These are phyloP conservation scores for Urophycis tenuis DNA, from an alignment of 2,797 vertebrate genomes.

Conservation along the genomic window DNA sequence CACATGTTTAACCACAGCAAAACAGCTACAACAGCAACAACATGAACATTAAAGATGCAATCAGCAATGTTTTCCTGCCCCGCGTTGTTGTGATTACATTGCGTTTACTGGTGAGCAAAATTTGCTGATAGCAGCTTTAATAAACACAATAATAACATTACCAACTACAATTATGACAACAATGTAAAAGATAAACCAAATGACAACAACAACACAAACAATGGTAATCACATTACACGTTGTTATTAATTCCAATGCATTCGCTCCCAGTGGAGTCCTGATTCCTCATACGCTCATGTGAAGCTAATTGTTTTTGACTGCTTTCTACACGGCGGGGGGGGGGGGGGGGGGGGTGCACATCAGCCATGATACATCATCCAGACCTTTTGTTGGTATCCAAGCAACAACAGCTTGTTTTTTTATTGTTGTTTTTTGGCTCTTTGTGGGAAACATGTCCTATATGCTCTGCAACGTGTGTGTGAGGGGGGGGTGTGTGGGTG, in stretches of 20 bases:
- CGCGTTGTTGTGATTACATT: not conserved
- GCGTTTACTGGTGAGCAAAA: not conserved
- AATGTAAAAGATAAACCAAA: not conserved
- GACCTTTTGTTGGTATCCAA: slow-evolving; percentile 34
- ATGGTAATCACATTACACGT: not conserved
- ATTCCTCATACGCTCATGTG: not conserved
- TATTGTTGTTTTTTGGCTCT: not conserved
- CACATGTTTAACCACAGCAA: too few species aligned
- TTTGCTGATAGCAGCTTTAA: not conserved
- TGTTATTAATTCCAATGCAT: not conserved
- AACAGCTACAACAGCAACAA: not conserved
- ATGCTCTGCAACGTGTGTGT: not conserved
- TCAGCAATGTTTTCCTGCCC: not conserved
- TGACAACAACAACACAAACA: not conserved
- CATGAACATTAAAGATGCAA: not conserved
- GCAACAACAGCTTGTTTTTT: slow-evolving; percentile 31
- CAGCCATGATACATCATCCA: slow-evolving; percentile 10
- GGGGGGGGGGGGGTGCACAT: not conserved
- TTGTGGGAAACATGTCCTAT: slow-evolving; percentile 22
- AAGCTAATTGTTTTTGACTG: slow-evolving; percentile 18
- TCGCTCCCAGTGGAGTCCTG: not conserved
- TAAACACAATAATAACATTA: not conserved
- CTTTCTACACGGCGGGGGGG: not conserved
- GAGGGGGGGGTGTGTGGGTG: not conserved
- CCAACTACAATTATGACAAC: not conserved